These are phyloP conservation scores for Beroe forskalii DNA, from an alignment of 37 sponge, comb jelly and placozoan genomes.

Conservation along the genomic window DNA sequence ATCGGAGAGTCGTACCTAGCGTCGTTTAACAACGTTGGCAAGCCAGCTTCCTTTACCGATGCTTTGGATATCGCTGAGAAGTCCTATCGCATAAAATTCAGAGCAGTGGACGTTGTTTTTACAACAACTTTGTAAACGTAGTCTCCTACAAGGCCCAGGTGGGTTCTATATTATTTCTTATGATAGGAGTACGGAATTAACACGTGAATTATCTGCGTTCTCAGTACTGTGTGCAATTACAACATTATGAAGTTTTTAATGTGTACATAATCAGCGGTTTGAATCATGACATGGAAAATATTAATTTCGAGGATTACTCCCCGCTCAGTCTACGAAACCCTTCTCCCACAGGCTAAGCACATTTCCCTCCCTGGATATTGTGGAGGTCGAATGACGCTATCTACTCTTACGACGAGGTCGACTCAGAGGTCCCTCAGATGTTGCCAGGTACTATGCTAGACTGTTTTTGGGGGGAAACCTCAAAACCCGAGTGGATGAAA, in stretches of 20 bases:
- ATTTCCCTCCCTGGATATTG: conserved; percentile 13
- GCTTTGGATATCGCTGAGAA: conserved; percentile 82
- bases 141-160: conserved; percentile 77
- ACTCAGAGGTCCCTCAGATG: conserved; percentile 76
- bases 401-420: conserved; percentile 82
- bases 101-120: conserved; percentile 81
- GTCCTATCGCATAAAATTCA: conserved; percentile 80
- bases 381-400: conserved; percentile 64
- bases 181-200: no score
- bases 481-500: no score
- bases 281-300: no score
- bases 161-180: no score
- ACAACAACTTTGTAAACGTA: conserved; percentile 83
- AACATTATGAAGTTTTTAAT: no score
- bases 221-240: no score
- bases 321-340: no score
- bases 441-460: conserved; percentile 70
- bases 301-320: no score
- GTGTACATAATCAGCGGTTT: no score
- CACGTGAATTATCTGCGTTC: no score
- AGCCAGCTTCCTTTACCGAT: conserved; percentile 82
- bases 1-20: conserved; percentile 71
- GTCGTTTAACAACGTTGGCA: conserved; percentile 79
- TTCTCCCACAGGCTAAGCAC: conserved; percentile 35
- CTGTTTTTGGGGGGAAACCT: no score